phyloP scores from a whole-genome alignment of 2,113 vertebrate species.

The Datnioides undecimradiatus region DNA sequence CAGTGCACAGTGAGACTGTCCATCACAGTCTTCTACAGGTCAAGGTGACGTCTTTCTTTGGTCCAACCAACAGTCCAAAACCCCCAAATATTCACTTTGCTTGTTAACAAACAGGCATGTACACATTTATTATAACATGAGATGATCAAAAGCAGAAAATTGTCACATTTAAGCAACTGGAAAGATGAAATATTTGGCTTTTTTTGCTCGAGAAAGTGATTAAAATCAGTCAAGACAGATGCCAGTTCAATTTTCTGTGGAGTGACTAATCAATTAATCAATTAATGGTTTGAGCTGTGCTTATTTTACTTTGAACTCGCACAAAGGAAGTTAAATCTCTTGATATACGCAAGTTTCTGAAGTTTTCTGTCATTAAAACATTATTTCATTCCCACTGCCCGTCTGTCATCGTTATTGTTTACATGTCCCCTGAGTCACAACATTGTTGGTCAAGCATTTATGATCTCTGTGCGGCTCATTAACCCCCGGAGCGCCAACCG shows the following conservation, averaged over 20 bases:
- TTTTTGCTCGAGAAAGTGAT: background rate
- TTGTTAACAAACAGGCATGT: background rate
- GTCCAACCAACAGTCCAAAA: background rate
- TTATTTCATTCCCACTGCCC: background rate
- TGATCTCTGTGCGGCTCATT: background rate
- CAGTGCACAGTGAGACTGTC: background rate
- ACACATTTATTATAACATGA: background rate
- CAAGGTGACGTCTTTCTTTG: background rate
- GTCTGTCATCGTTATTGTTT: background rate
- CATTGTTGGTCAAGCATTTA: background rate
- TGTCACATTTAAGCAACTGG: background rate
- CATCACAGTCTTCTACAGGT: background rate
- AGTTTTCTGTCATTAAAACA: background rate
- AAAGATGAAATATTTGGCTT: background rate
- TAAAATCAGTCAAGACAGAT: background rate
- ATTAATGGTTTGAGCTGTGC: background rate
- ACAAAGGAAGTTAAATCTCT: background rate
- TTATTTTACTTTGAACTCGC: background rate
- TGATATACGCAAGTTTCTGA: background rate
- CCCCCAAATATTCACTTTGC: background rate
- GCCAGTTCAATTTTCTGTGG: background rate
- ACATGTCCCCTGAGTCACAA: background rate
- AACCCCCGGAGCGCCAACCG: background rate
- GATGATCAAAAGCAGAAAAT: background rate
- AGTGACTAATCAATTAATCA: background rate